Evolutionary conservation across 2,888 invertebrate species (phyloP), one percentile per base, ranked within the genome.

Genomic region (Leucophenga montana): DNA sequence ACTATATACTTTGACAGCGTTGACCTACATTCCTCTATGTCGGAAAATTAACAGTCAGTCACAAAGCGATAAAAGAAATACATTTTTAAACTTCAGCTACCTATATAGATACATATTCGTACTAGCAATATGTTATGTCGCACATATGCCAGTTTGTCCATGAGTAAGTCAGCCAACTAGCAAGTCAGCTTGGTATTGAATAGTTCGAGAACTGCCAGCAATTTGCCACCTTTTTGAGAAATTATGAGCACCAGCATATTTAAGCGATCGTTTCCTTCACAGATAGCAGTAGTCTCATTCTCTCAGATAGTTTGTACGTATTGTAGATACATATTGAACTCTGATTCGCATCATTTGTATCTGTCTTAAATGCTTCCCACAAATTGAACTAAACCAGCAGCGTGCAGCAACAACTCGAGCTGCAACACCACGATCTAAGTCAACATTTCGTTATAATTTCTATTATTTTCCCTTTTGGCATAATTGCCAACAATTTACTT

Each of bases 381-480:
- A 78, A 77, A 71, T 76, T 69, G 71, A 71, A 62, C 44, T 11
- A 22, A 62, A 62, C 61, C 61, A 62, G 61, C 62, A 64, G 62
- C 62, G 46, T n/a, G 39, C 31, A 61, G 13, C 68, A 22, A 9
- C 65, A 22, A 16, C 65, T 53, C 50, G 27, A 22, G 44, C 67
- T 50, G 39, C 61, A 50, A 61, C 20, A 5, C 16, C 33, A 68
- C 76, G 66, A 73, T 71, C 75, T 78, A 78, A 76, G 77, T 78
- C 79, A 78, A 83, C 71, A 75, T 78, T 84, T 82, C 80, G 79
- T 81, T 83, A 84, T 83, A 85, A 83, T 83, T 83, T 83, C 83
- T 84, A 84, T 82, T 81, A 85, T 83, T 83, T 85, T 85, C 81
- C 83, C 83, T 83, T 84, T 85, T 85, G 85, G 84, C 83, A 84